Evolutionary conservation across 2,113 vertebrate species (phyloP), one percentile per base, ranked within the genome.

Genomic region (Brachyistius frenatus): DNA sequence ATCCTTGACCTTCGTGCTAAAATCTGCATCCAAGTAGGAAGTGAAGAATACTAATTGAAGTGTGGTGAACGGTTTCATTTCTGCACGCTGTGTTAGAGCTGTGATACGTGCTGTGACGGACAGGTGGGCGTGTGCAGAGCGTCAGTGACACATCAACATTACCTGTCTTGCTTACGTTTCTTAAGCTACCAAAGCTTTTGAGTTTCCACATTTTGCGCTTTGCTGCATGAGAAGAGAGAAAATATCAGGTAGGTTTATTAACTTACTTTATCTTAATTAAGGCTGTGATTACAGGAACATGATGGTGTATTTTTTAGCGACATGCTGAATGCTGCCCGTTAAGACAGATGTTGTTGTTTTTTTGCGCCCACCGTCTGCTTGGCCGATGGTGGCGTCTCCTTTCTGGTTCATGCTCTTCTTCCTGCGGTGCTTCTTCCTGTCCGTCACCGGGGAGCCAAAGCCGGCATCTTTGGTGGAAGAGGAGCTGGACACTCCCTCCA

Each of bases 181-280:
- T 97, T 95, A 98, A 96, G 95, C 97, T 98, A 95, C 97, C 97
- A 96, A 98, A 97, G 94, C 96, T 96, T 96, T 98, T 98, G 91
- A 98, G 95, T 93, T 98, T 98, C 97, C 97, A 98, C 97, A 98
- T 97, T 97, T 97, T 98, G 93, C 97, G 96, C 91, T 97, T 98
- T 92, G 97, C 97, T 98, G 95, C 76, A 85, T 87, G 86, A 89
- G 89, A 93, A 75, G 76, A 86, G 2, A 82, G 66, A 71, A 67
- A 77, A 75, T 53, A 50, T 71, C 53, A 73, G 31, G 23, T 23
- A 23, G 23, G 23, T 23, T 23, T 23, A 23, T 23, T 23, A 58
- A 37, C 4, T 44, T 11, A 15, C 7, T 1, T 23, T 1, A 5
- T 30, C 23, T 71, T 4, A 54, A 41, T 8, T 36, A 16, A 47